These are phyloP conservation scores for Apodemus speciosus DNA, from an alignment of 2,113 vertebrate species.

Conservation along the genomic window DNA sequence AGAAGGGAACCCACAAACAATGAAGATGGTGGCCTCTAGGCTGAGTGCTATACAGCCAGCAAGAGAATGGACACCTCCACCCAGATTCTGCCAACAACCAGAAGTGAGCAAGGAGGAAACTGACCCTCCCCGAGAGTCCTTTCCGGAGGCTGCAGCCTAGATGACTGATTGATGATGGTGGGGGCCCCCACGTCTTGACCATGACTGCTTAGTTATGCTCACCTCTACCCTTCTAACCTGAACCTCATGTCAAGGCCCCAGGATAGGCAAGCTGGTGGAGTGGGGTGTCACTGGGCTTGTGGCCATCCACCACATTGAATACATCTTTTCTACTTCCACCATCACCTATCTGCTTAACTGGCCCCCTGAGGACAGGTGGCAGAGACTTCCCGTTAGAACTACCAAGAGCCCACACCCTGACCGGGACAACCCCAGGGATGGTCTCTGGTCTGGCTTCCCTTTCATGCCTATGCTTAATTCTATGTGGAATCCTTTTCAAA, in stretches of 20 bases:
- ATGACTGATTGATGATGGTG: neutral
- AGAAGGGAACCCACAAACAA: neutral
- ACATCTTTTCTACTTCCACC: neutral
- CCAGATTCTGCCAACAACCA: neutral
- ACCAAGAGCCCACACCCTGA: neutral
- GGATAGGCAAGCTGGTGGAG: neutral
- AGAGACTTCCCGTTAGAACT: neutral
- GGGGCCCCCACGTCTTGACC: neutral
- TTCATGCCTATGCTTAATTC: neutral
- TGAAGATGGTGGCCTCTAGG: neutral
- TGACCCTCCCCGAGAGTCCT: neutral
- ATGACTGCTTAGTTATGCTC: neutral
- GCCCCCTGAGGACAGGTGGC: neutral
- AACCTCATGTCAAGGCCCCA: neutral
- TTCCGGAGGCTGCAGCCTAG: too few relatives aligned
- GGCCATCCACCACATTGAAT: neutral
- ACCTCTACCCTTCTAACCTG: neutral
- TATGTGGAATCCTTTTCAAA: neutral
- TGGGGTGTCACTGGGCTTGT: neutral
- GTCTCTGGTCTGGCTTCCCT: neutral
- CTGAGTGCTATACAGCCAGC: neutral
- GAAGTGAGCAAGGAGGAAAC: neutral
- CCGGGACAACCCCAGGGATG: neutral
- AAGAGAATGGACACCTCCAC: neutral
- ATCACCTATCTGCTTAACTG: neutral